Base-by-base conservation (phyloP, 2,888 invertebrate genomes). In the Nomada goodeniana region DNA sequence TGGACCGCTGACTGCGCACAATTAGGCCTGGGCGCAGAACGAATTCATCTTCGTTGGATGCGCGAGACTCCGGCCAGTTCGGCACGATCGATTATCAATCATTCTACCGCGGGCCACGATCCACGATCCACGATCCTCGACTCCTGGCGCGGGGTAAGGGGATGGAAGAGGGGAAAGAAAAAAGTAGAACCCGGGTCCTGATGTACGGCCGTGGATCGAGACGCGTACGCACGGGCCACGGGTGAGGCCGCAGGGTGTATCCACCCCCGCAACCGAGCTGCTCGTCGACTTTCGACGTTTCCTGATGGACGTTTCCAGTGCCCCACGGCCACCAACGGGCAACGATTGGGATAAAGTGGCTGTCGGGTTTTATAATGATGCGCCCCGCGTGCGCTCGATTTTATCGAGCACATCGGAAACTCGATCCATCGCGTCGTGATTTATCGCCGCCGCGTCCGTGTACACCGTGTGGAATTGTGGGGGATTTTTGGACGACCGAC, bases 1-100 rank as follows among this genome's bases (percentile, higher is more conserved):
- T 86, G 88, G 91, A 92, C 92, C 92, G 88, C 92, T 92, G 91
- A 91, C 92, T 91, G 92, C 84, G 92, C 92, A 92, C 92, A 92
- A 92, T 92, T 92, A 92, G 92, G 90, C 80, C 88, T 88, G 88
- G 84, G 88, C 89, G 89, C 89, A 88, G 90, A 92, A 92, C 91
- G 87, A 92, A 92, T 92, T 91, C 91, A 92, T 92, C 92, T 92
- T 92, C 90, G 91, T 92, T 90, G 89, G 88, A 81, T 89, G 81
- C 86, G 88, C 88, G 88, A 88, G 91, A 89, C 86, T 86, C 88
- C 88, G 74, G 85, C 84, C 84, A 87, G 89, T 90, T 88, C 89
- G 89, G 87, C 86, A 82, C 89, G 89, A 91, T 92, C 91, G 91
- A 92, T 92, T 92, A 92, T 92, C 91, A 92, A 92, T 92, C 92